A percentile compares a stretch with the other conserved stretches of the same genome.
Evolutionary conservation across 2,888 invertebrate species (phyloP).

Genomic region (Helobdella robusta): DNA sequence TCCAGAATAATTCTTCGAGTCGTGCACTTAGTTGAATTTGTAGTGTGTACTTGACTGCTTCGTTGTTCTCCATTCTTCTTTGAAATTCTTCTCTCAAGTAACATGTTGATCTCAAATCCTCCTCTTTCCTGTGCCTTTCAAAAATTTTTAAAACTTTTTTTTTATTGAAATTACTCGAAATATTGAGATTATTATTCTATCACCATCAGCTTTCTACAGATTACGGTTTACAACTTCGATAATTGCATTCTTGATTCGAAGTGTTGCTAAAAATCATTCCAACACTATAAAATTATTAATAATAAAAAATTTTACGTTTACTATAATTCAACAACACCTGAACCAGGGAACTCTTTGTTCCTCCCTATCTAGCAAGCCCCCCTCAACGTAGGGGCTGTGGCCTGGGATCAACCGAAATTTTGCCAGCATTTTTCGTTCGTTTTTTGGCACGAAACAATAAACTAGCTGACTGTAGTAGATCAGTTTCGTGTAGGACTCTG

Average conservation of each 20-base stretch:
- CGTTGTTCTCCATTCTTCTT: slow-evolving; percentile 26
- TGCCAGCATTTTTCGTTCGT: slow-evolving; percentile 26
- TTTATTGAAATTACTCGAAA: no score
- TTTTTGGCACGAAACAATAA: slow-evolving; percentile 30
- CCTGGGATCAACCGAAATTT: slow-evolving; percentile 33
- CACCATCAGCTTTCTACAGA: no score
- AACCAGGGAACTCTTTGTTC: slow-evolving; percentile 30
- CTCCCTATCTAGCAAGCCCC: slow-evolving; percentile 29
- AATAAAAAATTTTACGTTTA: background rate
- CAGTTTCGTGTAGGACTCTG: slow-evolving; percentile 32
- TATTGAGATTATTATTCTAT: no score
- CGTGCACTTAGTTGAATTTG: slow-evolving; percentile 31
- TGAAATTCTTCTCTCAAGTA: slow-evolving; percentile 33
- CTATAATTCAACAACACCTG: slow-evolving; percentile 4
- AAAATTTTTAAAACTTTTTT: background rate
- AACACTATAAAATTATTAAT: background rate
- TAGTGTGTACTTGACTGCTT: slow-evolving; percentile 31
- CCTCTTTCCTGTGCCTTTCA: slow-evolving; percentile 8
- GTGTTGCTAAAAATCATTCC: background rate
- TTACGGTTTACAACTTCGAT: no score
- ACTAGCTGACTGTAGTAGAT: slow-evolving; percentile 34
- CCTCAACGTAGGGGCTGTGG: slow-evolving; percentile 23
- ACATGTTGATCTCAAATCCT: slow-evolving; percentile 19
- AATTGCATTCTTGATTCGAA: no score
- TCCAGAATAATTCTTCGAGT: slow-evolving; percentile 31